Evolutionary conservation across 2,797 vertebrate genomes (phyloP).

Genomic region (Saxicola maurus): DNA sequence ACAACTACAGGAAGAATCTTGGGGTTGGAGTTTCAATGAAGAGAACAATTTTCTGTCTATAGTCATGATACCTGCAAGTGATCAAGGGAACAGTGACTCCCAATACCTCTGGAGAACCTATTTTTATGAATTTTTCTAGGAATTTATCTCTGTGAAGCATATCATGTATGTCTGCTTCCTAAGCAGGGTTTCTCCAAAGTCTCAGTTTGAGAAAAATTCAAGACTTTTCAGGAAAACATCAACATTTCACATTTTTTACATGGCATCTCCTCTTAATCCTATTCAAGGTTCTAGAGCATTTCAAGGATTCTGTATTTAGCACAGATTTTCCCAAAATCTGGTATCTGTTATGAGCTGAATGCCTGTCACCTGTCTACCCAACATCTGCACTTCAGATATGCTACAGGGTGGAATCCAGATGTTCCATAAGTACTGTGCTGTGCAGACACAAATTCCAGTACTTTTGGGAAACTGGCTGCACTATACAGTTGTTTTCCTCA

Average conservation of each 20-base stretch:
- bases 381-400: neutral
- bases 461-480: neutral
- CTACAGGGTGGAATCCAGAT: neutral
- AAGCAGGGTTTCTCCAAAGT: neutral
- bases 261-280: neutral
- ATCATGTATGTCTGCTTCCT: neutral
- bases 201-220: neutral
- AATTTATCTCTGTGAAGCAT: neutral
- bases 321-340: neutral
- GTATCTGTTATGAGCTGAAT: neutral
- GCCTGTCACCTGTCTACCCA: neutral
- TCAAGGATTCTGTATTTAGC: neutral
- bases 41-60: rapidly evolving
- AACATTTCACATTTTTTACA: neutral
- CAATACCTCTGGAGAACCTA: neutral
- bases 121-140: neutral
- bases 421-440: rapidly evolving
- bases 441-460: neutral
- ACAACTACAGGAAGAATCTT: neutral
- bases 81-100: neutral
- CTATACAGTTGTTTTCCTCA: neutral
- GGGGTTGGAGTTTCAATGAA: neutral
- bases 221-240: neutral
- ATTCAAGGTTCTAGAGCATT: neutral
- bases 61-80: neutral